Base-by-base conservation (phyloP, 2,797 vertebrate genomes). In the Salarias fasciatus region DNA sequence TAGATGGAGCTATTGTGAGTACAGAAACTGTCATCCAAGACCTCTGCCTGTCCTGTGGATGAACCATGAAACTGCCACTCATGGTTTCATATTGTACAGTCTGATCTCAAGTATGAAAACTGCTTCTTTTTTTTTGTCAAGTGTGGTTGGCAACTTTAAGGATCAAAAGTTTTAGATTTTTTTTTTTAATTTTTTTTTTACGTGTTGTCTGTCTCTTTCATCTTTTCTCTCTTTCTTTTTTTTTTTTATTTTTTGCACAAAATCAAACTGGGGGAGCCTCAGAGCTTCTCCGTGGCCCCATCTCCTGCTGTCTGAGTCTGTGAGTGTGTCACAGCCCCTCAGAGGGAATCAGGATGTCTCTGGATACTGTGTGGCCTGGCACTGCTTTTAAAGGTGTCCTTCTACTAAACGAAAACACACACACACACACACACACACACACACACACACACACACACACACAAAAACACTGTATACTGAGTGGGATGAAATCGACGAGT, bases 71-170 rank as follows among this genome's bases (percentile, higher is more conserved):
- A 75, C 76, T 74, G 68, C 58, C 69, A 70, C 63, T 63, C 72
- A 76, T 77, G 79, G 65, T 85, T 85, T 86, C 72, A 80, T 78
- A 81, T 68, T 89, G 85, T 88, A 85, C 65, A 80, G 86, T 90
- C 75, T 42, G 62, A 75, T 70, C 53, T 77, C 61, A 69, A 81
- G 77, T 86, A 79, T 75, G 61, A 80, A 80, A 75, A 86, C 71
- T 71, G 66, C 50, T 82, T 74, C 81, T 47, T 80, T 75, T 82
- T 74, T 81, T 47, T 80, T 75, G 77, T 86, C 71, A 53, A 78
- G 47, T 74, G 79, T 86, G 69, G 75, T 71, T 70, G 58, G 80
- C 85, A 74, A 84, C 62, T 72, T 84, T 64, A 77, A 71, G 33
- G 29, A 76, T 47, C 61, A 75, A 68, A 72, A 42, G 37, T 6